Evolutionary conservation across 2,888 invertebrate species (phyloP).

Genomic region (Dioctria rufipes): DNA sequence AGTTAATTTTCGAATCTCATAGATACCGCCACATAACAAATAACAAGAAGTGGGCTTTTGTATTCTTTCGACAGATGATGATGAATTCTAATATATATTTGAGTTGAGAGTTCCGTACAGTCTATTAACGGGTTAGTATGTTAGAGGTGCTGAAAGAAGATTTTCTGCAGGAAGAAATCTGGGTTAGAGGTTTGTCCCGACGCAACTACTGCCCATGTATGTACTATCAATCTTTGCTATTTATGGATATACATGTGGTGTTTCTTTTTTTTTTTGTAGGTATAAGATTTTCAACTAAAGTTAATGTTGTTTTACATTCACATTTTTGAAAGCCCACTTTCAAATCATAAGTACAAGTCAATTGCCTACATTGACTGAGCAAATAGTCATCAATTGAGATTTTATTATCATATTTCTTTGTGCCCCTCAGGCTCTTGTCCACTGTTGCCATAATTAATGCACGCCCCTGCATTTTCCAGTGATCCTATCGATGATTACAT

Average conservation of each 20-base stretch:
- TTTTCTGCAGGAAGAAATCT: neutral
- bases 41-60: no score
- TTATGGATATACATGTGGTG: neutral
- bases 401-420: constrained; percentile 28
- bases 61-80: no score
- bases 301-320: neutral
- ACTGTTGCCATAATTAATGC: neutral
- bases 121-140: no score
- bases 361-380: constrained; percentile 37
- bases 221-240: neutral
- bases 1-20: no score
- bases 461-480: neutral
- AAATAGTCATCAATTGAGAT: constrained; percentile 41
- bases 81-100: no score
- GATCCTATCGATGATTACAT: neutral
- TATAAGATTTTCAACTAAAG: neutral
- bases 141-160: no score
- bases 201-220: neutral
- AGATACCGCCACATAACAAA: no score
- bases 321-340: constrained; percentile 7
- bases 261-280: neutral
- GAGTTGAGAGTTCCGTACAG: no score
- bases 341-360: constrained; percentile 34
- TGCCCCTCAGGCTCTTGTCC: constrained; percentile 17
- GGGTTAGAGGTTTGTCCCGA: neutral